Percentiles rank a stretch among this genome's conserved stretches.
phyloP scores from a whole-genome alignment of 2,113 vertebrate genomes.

The Apaloderma vittatum region DNA sequence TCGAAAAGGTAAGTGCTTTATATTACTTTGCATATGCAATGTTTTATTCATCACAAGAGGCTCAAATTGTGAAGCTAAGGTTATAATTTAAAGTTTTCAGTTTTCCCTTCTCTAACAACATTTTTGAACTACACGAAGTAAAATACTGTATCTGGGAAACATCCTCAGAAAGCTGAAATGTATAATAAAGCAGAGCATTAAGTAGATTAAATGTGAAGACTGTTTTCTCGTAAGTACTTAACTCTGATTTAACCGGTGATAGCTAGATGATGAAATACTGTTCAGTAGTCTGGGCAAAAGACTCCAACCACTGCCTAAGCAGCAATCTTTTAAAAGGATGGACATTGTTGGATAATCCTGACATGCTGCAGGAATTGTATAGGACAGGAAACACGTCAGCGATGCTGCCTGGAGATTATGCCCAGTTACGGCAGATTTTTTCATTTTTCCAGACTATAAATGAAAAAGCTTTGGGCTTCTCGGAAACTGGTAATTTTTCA shows the following conservation, averaged over 20 bases:
- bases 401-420: background rate
- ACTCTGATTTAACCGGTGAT: background rate
- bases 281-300: background rate
- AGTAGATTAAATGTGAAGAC: background rate
- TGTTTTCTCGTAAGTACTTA: background rate
- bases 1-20: conserved; percentile 61
- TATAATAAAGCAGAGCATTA: background rate
- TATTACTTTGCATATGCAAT: conserved; percentile 16
- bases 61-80: background rate
- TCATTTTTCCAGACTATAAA: background rate
- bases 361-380: background rate
- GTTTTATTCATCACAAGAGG: background rate
- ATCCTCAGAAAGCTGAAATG: background rate
- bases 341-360: background rate
- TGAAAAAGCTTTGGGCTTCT: background rate
- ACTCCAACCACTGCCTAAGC: background rate
- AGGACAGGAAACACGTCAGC: background rate
- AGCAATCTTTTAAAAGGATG: background rate
- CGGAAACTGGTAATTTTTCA: background rate
- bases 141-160: background rate
- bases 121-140: background rate
- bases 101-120: background rate
- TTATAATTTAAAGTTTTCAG: background rate
- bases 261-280: conserved; percentile 3
- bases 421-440: background rate